Base-by-base conservation (phyloP, 2,888 invertebrate genomes). In the Andrena fulva region DNA sequence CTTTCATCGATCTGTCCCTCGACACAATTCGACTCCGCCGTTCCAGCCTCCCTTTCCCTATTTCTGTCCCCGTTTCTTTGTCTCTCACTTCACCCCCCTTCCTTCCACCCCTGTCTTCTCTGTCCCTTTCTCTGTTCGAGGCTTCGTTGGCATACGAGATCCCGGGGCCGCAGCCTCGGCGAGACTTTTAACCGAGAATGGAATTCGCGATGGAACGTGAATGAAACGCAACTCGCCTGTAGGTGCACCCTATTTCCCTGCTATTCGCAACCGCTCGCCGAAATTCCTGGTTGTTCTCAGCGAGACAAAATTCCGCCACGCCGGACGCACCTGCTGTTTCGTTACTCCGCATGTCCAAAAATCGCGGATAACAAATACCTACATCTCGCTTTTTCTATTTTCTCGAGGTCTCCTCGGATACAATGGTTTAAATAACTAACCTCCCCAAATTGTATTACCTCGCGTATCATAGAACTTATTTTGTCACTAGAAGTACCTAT, bases 221-320 rank as follows among this genome's bases (percentile, higher is more conserved):
- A 85, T 76, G 79, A 87, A 88, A 82, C 85, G 79, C 80, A 64
- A 76, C 73, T 77, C 74, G 67, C 56, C 77, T 80, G 75, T 67
- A 78, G 63, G 77, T 72, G 62, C 77, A 74, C 66, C 69, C 73
- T 80, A 76, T 87, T 87, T 83, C 74, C 71, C 78, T 63, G 73
- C 63, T 69, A 63, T 67, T 80, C 80, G 85, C 79, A 72, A 82
- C 71, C 85, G 80, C 73, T 84, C 80, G 75, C 82, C 83, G 83
- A 87, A 87, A 87, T 87, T 87, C 85, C 87, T 68, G 75, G 54
- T 85, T 80, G 87, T 77, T 87, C 81, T 77, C 80, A 71, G 60
- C 74, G 69, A 74, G 83, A 71, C 78, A 71, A 87, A 87, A 87
- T 87, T 87, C 85, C 87, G 74, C 66, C 54, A 33, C 52, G 60